phyloP scores from a whole-genome alignment of 2,888 invertebrate species.

The Cheilosia grossa region DNA sequence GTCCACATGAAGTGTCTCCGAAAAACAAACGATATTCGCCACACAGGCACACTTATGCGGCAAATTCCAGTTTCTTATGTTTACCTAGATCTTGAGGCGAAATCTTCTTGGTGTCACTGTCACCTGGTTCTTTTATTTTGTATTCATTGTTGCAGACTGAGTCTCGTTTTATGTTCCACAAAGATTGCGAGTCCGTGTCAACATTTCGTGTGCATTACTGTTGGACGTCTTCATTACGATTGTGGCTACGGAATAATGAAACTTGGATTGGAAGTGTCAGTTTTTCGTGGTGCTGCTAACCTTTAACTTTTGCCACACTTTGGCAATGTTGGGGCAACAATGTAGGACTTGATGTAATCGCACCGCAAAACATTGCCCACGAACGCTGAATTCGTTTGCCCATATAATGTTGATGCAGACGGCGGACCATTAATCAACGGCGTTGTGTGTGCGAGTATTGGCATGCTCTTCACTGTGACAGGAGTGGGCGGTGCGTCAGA shows the following conservation, averaged over 20 bases:
- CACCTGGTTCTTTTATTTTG: slow-evolving; percentile 20
- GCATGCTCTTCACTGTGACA: slow-evolving; percentile 7
- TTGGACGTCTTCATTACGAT: slow-evolving; percentile 61
- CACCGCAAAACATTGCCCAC: slow-evolving; percentile 51
- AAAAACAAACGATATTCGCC: slow-evolving; percentile 12
- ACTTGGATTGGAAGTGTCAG: slow-evolving; percentile 31
- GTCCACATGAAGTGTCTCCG: slow-evolving; percentile 20
- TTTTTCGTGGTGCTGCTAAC: slow-evolving; percentile 46
- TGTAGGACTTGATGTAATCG: slow-evolving; percentile 71
- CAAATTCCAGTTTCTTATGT: slow-evolving; percentile 41
- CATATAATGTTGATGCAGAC: slow-evolving; percentile 17
- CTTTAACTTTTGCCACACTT: slow-evolving; percentile 64
- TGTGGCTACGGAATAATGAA: slow-evolving; percentile 31
- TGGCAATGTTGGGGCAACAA: slow-evolving; percentile 34
- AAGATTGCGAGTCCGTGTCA: slow-evolving; percentile 17
- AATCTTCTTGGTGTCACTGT: slow-evolving; percentile 50
- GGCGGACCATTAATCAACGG: slow-evolving; percentile 61
- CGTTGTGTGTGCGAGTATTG: slow-evolving; percentile 33
- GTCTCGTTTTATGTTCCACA: slow-evolving; percentile 18
- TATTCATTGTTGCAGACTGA: not conserved
- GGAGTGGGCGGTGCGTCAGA: slow-evolving; percentile 13
- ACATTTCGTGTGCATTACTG: slow-evolving; percentile 27
- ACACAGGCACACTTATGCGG: slow-evolving; percentile 25
- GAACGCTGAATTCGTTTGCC: slow-evolving; percentile 24
- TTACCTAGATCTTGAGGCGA: slow-evolving; percentile 61